These are phyloP conservation scores for Parnassius orleans DNA, from an alignment of 2,888 invertebrate genomes.

Conservation along the genomic window DNA sequence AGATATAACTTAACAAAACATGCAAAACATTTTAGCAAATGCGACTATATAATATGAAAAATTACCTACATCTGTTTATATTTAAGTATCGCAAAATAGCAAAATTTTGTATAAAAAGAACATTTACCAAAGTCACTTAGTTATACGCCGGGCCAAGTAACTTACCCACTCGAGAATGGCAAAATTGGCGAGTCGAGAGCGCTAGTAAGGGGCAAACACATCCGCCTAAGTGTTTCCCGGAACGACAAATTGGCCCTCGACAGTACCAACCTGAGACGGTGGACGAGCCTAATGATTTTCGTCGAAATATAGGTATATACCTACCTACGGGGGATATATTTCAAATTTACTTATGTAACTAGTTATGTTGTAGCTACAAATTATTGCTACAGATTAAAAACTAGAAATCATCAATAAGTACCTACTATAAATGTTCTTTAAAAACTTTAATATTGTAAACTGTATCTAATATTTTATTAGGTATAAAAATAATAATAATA, in stretches of 20 bases:
- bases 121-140: conserved; percentile 20
- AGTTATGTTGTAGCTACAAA: neutral
- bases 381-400: too few species aligned
- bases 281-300: conserved; percentile 28
- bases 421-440: too few species aligned
- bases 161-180: conserved; percentile 48
- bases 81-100: conserved; percentile 2
- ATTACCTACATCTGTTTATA: neutral
- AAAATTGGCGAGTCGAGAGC: conserved; percentile 60
- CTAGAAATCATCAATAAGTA: too few species aligned
- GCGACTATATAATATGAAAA: too few species aligned
- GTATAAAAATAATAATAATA: too few species aligned
- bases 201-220: conserved; percentile 60
- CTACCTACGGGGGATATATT: neutral
- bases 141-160: conserved; percentile 37
- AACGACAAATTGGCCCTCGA: conserved; percentile 67
- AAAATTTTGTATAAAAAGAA: conserved; percentile 4
- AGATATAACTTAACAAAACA: too few species aligned
- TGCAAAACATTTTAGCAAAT: too few species aligned
- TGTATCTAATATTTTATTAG: too few species aligned
- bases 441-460: too few species aligned
- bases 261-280: conserved; percentile 26
- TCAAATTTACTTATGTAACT: neutral
- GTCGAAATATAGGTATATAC: neutral
- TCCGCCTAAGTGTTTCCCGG: conserved; percentile 60